Base-by-base conservation (phyloP, 2,888 invertebrate species). In the Macrophya alboannulata region DNA sequence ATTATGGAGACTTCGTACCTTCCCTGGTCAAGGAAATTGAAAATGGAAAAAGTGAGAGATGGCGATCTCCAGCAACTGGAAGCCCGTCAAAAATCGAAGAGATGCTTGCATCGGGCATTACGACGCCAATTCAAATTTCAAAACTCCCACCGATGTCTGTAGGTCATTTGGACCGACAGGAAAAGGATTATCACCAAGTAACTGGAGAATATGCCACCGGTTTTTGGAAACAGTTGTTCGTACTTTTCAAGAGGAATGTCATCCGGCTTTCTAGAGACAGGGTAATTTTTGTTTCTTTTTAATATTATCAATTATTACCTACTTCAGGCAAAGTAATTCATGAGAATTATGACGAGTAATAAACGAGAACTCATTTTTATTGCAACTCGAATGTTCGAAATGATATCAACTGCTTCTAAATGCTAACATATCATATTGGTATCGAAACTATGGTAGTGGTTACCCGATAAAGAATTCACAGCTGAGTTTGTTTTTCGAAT, bases 201-300 rank as follows among this genome's bases (percentile, higher is more conserved):
- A 90, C 92, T 83, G 92, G 92, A 84, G 90, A 94, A 84, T 96
- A 96, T 90, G 95, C 95, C 0, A 95, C 95, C 0, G 95, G 95
- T 17, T 96, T 95, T 89, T 94, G 94, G 89, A 94, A 94, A 45
- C 96, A 96, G 91, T 90, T 96, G 17, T 90, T 91, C 74, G 93
- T 97, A 74, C 94, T 97, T 85, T 94, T 97, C 84, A 94, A 95
- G 88, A 94, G 96, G 88, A 95, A 96, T 59, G 95, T 95, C 89
- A 92, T 96, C 86, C 95, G 96, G 86, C 94, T 96, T 86, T 96
- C 96, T 93, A 95, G 98, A 68, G 96, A 97, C 90, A 96, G 95
- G 86, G 95, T 94, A 88, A 86, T 68, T 48, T 71, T 79, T 25
- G 43, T 31, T 71, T 48, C n/a, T n/a, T 25, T 72, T n/a, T 31